phyloP scores from a whole-genome alignment of 2,113 vertebrate species.

The Burhinus bistriatus region DNA sequence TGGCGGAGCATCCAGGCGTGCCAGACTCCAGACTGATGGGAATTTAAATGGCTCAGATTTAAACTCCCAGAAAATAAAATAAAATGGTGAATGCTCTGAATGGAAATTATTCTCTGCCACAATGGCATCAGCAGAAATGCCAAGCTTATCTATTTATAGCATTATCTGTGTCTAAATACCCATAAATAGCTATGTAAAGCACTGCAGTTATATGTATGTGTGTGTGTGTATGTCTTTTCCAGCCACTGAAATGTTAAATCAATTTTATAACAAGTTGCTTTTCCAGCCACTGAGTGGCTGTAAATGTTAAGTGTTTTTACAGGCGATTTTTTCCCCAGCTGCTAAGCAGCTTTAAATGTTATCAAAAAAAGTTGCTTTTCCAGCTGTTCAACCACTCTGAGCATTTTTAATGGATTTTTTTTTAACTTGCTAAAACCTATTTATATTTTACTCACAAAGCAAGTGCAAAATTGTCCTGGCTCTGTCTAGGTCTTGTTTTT shows the following conservation, averaged over 20 bases:
- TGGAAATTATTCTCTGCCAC: constrained; percentile 51
- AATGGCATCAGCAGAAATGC: constrained; percentile 31
- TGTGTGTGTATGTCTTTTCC: constrained; percentile 72
- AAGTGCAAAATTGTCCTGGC: constrained; percentile 79
- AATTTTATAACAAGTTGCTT: constrained; percentile 81
- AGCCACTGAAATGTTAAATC: constrained; percentile 78
- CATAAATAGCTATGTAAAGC: constrained; percentile 71
- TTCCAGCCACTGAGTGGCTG: constrained; percentile 79
- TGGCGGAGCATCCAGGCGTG: constrained; percentile 21
- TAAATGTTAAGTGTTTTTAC: constrained; percentile 83
- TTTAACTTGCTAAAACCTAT: constrained; percentile 75
- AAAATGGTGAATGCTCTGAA: constrained; percentile 3
- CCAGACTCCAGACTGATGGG: constrained; percentile 62
- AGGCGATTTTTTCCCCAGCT: constrained; percentile 76
- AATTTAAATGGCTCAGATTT: constrained; percentile 52
- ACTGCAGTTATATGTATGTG: constrained; percentile 29
- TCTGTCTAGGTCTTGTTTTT: constrained; percentile 73
- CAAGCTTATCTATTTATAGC: constrained; percentile 52
- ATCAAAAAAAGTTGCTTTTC: constrained; percentile 67
- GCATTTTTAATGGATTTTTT: constrained; percentile 73
- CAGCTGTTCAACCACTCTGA: constrained; percentile 74
- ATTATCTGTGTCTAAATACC: constrained; percentile 50
- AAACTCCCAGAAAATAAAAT: constrained; percentile 62
- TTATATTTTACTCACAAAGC: constrained; percentile 79
- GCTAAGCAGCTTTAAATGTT: constrained; percentile 75